Evolutionary conservation across 2,888 invertebrate species (phyloP), one percentile per base, ranked within the genome.

Genomic region (Volucella zonaria): DNA sequence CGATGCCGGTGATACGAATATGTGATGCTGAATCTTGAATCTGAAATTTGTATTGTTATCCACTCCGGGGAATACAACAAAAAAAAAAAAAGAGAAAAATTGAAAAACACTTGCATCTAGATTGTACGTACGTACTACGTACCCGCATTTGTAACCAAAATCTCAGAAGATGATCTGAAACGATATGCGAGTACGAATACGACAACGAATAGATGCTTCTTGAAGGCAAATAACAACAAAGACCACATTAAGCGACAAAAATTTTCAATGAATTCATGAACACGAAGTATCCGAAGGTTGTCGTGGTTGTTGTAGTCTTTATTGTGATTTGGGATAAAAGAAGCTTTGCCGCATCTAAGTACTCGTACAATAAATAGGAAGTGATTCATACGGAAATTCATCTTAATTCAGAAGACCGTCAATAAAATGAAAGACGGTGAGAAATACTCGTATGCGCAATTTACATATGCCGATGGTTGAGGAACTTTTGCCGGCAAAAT

Each of bases 181-280:
- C 45, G 77, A 77, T 77, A 78, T 42, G 6, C 31, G 31, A 31
- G 31, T 31, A 31, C 31, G 31, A 31, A 31, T 31, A 31, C 6
- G 0, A 31, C 31, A 31, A 31, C 31, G 31, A 31, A 6, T 31
- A 31, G 52, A 59, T 40, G 59, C 38, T 59, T 54, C 43, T 45
- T 64, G 12, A 47, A 67, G 38, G 56, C 56, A 51, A 64, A 38
- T 12, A 23, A 47, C 54, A 31, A 79, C 79, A 85, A 85, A 81
- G 85, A 61, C 51, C 49, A 18, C 61, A 80, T 75, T 80, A 80
- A 76, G 75, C 83, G 71, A 80, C 66, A 67, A 31, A 62, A 49
- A 54, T 66, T 51, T 61, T 83, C 76, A 85, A 85, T 85, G 49
- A 81, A 85, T 85, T 76, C 83, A 83, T 80, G 75, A 83, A 80